phyloP scores from a whole-genome alignment of 2,113 vertebrate genomes.

The Peromyscus maniculatus region DNA sequence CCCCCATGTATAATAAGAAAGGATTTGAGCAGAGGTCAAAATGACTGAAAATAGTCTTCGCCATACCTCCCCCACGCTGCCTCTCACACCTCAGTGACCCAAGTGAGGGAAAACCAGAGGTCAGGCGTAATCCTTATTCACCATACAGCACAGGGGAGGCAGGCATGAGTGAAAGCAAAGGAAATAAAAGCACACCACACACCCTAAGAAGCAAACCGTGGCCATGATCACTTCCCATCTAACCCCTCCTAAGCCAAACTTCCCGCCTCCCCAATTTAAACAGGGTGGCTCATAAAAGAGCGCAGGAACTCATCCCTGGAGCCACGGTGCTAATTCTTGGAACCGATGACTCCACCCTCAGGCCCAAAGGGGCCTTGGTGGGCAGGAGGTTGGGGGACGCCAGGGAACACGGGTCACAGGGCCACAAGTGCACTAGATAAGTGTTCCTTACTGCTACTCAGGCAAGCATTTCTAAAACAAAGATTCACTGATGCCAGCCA shows the following conservation, averaged over 20 bases:
- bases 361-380: neutral
- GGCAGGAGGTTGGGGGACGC: neutral
- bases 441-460: neutral
- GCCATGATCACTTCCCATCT: neutral
- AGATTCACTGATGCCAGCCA: neutral
- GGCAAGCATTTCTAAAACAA: neutral
- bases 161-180: neutral
- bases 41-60: neutral
- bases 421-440: neutral
- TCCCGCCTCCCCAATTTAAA: neutral
- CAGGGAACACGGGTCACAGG: neutral
- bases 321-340: neutral
- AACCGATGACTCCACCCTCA: neutral
- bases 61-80: neutral
- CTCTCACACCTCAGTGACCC: neutral
- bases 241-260: neutral
- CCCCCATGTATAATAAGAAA: no score
- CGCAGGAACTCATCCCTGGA: neutral
- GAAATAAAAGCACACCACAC: neutral
- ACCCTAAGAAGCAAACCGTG: neutral
- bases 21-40: neutral
- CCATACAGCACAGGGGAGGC: neutral
- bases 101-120: neutral
- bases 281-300: neutral
- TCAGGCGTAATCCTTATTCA: neutral